Evolutionary conservation across 2,113 vertebrate species (phyloP).

Genomic region (Platycercus adscitus): DNA sequence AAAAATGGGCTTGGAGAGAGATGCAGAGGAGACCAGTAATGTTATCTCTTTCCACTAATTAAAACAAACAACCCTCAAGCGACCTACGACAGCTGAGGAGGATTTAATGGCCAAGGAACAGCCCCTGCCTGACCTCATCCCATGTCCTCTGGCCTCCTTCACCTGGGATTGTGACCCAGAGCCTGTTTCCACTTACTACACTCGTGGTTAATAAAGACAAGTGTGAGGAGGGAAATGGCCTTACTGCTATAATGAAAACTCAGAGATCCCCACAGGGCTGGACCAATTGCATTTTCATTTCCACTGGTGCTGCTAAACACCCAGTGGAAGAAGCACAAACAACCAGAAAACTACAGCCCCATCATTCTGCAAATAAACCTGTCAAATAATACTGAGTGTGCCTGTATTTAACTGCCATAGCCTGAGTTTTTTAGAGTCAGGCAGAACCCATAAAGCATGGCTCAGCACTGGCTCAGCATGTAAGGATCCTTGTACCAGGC

Average conservation of each 20-base stretch:
- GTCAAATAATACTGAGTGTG: not conserved
- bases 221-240: not conserved
- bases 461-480: slow-evolving; percentile 33
- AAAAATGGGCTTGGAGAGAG: not conserved
- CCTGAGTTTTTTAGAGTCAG: not conserved
- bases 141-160: not conserved
- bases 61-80: not conserved
- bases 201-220: not conserved
- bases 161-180: not conserved
- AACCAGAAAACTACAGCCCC: not conserved
- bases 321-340: not conserved
- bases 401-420: not conserved
- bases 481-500: not conserved
- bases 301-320: not conserved
- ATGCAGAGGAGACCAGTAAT: not conserved
- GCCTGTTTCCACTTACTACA: not conserved
- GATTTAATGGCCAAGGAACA: not conserved
- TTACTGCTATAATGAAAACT: accelerated
- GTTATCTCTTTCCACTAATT: not conserved
- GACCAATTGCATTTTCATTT: not conserved
- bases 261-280: not conserved
- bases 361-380: not conserved
- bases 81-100: not conserved
- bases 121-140: not conserved
- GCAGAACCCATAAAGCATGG: not conserved